Evolutionary conservation across 2,797 vertebrate species (phyloP), one percentile per base, ranked within the genome.

Genomic region (Champsocephalus esox): DNA sequence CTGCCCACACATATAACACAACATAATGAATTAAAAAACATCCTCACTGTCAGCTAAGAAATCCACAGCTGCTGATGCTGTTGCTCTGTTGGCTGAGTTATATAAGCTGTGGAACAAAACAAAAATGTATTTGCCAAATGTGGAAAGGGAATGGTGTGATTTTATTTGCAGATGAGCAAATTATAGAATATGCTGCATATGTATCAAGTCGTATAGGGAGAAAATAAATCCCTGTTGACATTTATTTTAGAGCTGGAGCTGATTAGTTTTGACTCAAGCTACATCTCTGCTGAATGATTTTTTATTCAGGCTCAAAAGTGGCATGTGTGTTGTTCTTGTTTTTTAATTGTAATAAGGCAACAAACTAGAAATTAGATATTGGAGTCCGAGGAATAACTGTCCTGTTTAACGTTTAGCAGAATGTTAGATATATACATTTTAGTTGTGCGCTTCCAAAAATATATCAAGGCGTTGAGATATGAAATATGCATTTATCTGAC

Each of bases 1-100:
- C 58, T 50, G 43, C 56, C 66, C 54, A 34, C 54, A 77, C 63
- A 68, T 49, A 5, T 9, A 63, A 62, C 32, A 32, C 46, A 46
- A 70, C 49, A 68, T 13, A 17, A 78, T 60, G 4, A 41, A 70
- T 55, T 24, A 45, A 13, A 11, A 45, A 45, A 3, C n/a, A 48
- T 62, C 55, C 41, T 49, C 28, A 49, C 56, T 52, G 49, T 62
- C 28, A 19, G 48, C 4, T n/a, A 66, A 70, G 32, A 73, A 49
- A 79, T 57, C 62, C 54, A 64, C 19, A 71, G 79, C 73, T 73
- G 55, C 49, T 49, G n/a, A 58, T 69, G 44, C 7, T 45, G 61
- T 59, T 65, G 16, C 45, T 5, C 32, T 85, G 44, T 56, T 60
- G 67, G 54, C 46, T 66, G 51, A 55, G 65, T 83, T 78, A 73